Conservation (phyloP, 2,113 vertebrate genomes). For the Rhegmatorhina hoffmannsi region DNA sequence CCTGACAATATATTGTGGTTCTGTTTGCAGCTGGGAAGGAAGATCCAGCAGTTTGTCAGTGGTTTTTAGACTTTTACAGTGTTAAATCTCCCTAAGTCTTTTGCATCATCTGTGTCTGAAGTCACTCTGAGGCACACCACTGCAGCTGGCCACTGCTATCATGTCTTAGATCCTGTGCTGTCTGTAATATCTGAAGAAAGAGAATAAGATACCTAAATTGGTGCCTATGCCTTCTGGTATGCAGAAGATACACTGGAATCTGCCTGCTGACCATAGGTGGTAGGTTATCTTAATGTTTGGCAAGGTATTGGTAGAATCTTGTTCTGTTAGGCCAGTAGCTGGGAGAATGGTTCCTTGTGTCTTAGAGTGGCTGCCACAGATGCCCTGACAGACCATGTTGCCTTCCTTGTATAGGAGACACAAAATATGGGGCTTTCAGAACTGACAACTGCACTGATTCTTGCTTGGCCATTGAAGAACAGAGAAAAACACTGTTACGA, state of each 20-base stretch:
- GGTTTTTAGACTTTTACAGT: neutral
- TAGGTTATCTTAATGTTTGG: neutral
- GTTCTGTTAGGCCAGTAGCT: neutral
- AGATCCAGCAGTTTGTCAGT: neutral
- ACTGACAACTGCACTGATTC: neutral
- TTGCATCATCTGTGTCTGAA: neutral
- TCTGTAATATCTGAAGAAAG: neutral
- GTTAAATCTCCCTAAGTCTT: neutral
- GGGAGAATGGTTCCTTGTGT: neutral
- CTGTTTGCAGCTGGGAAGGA: neutral
- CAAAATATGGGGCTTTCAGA: neutral
- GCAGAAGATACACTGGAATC: neutral
- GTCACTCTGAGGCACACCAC: neutral
- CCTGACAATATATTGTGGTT: neutral
- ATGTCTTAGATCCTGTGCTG: neutral
- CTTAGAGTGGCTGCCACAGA: neutral
- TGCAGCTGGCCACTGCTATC: neutral
- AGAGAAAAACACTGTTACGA: neutral
- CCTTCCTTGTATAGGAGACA: neutral
- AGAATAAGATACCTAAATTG: neutral
- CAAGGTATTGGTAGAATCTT: neutral
- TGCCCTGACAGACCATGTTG: neutral
- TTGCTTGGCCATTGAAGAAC: neutral
- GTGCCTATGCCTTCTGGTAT: neutral
- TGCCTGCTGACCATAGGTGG: neutral